Evolutionary conservation across 1,140 invertebrate genomes (phyloP), one percentile per base, ranked within the genome.

Genomic region (Antheraea mylitta): DNA sequence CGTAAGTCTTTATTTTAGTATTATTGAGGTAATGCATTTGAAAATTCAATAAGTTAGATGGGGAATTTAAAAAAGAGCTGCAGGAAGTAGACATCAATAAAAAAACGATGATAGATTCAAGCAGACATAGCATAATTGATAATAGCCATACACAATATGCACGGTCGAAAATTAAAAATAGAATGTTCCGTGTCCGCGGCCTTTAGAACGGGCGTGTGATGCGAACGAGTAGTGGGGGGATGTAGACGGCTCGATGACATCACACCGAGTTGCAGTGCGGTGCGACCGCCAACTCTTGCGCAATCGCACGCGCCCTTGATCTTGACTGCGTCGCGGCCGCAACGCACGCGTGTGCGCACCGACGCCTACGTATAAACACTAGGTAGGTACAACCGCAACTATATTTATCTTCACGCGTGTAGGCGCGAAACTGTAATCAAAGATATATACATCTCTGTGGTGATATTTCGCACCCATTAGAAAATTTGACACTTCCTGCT

Each of bases 201-300:
- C 83, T 89, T 86, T 88, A 83, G 79, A 82, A 74, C 79, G 76
- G 77, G 76, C 74, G 75, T 82, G 76, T 81, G 76, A 77, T 78
- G 75, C 67, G 76, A 73, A 65, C 73, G 72, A 71, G 76, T 68
- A 69, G 79, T 60, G 73, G 82, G 79, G 81, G 73, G 77, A 65
- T 60, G 72, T 79, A 84, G 81, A 85, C 83, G 77, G 75, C 73
- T 61, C 79, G 87, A 89, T 91, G 89, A 91, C 87, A 89, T 91
- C 89, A 91, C 86, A 86, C 59, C 69, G 76, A 76, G 81, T 80
- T 87, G 87, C 89, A 87, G 82, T 75, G 83, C 83, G 80, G 81
- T 83, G 86, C 83, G 87, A 84, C 85, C 82, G 89, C 86, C 89
- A 89, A 86, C 85, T 89, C 79, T 91, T 91, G 86, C 89, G 89